Conservation (phyloP, 2,888 invertebrate species). For the Callyntrura guangdongensis region DNA sequence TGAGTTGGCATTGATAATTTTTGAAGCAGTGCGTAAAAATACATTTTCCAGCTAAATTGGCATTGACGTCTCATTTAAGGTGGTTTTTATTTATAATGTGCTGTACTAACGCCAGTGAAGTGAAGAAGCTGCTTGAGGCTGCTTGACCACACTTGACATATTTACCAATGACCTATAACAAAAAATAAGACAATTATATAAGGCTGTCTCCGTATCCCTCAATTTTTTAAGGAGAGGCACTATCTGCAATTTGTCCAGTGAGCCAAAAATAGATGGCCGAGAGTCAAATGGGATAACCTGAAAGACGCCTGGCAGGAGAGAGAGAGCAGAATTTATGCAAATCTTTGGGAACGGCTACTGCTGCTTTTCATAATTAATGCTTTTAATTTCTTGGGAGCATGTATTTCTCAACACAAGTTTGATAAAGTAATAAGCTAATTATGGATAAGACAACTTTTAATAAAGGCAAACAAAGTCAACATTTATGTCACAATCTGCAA, state of each 20-base stretch:
- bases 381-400: background rate
- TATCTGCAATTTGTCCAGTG: background rate
- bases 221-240: background rate
- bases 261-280: conserved; percentile 4
- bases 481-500: no score
- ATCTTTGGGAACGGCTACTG: background rate
- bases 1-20: background rate
- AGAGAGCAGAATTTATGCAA: background rate
- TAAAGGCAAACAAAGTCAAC: background rate
- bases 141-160: conserved; percentile 12
- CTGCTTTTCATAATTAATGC: background rate
- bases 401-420: background rate
- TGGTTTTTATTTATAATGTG: background rate
- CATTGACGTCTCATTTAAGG: background rate
- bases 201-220: background rate
- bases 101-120: background rate
- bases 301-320: conserved; percentile 46
- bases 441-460: background rate
- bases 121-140: conserved; percentile 13
- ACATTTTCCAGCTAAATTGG: no score
- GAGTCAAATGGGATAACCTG: conserved; percentile 47
- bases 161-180: conserved; percentile 20
- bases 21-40: background rate
- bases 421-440: background rate
- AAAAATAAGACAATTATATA: background rate